These are phyloP conservation scores for Drosophila mulleri DNA, from an alignment of 2,888 invertebrate genomes.

Conservation along the genomic window DNA sequence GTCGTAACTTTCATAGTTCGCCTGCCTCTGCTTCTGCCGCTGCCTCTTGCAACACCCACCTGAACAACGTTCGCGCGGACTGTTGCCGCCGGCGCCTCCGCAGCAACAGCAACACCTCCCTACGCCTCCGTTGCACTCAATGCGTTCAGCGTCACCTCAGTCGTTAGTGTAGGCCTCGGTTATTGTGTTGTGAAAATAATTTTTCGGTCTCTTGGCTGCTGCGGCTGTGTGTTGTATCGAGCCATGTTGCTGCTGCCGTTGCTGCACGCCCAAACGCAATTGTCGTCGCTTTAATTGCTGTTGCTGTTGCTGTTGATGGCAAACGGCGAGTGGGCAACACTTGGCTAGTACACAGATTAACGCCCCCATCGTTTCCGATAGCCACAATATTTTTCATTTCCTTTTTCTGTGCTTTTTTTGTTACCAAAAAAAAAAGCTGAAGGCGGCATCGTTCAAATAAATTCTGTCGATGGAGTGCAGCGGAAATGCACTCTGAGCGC, in stretches of 20 bases:
- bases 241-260: slow-evolving; percentile 31
- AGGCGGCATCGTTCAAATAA: slow-evolving; percentile 43
- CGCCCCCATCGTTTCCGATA: slow-evolving; percentile 53
- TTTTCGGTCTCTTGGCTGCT: slow-evolving; percentile 61
- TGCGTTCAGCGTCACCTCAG: slow-evolving; percentile 44
- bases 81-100: slow-evolving; percentile 66
- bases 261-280: slow-evolving; percentile 71
- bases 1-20: slow-evolving; percentile 62
- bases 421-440: slow-evolving; percentile 13
- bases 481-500: slow-evolving; percentile 18
- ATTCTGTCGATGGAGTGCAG: slow-evolving; percentile 16
- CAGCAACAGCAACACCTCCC: slow-evolving; percentile 30
- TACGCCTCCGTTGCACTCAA: slow-evolving; percentile 19
- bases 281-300: slow-evolving; percentile 77
- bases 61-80: slow-evolving; percentile 36
- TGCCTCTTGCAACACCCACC: slow-evolving; percentile 43
- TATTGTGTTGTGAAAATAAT: slow-evolving; percentile 56
- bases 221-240: slow-evolving; percentile 4
- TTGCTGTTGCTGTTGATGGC: slow-evolving; percentile 59
- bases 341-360: slow-evolving; percentile 59
- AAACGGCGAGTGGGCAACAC: slow-evolving; percentile 54
- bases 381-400: slow-evolving; percentile 23
- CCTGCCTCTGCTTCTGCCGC: background rate
- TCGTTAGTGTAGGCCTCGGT: slow-evolving; percentile 48
- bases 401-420: slow-evolving; percentile 4